Base-by-base conservation (phyloP, 1,140 invertebrate genomes). In the Panagrolaimus sp. region DNA sequence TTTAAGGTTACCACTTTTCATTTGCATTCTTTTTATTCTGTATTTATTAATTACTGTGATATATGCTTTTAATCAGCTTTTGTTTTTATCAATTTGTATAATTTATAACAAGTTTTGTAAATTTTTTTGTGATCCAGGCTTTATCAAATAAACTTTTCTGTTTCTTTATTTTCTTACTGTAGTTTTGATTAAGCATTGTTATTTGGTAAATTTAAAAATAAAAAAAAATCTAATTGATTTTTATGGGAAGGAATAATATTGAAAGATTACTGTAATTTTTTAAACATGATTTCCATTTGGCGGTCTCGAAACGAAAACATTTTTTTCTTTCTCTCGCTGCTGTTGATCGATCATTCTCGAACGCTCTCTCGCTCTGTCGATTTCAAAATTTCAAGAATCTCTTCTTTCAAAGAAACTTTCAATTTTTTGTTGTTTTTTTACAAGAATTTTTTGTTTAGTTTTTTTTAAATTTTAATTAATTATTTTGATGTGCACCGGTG, bases 241-340 rank as follows among this genome's bases (percentile, higher is more conserved):
- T 52, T 15, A 5, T 46, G 45, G 4, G 5, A 21, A 21, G 15
- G 9, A 52, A 52, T 21, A 52, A n/a, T 52, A 24, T 52, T 47
- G 21, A 52, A 52, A 52, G 15, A n/a, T 1, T 47, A 17, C 1
- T 4, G 1, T 17, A 1, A 2, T 17, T 14, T 17, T 15, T 47
- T 14, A 14, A 47, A 14, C 46, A 47, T 1, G n/a, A n/a, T n/a
- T n/a, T n/a, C 1, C 46, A 47, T 15, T n/a, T n/a, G n/a, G n/a
- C n/a, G n/a, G n/a, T 52, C n/a, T 52, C 48, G 17, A 52, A 24
- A 52, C 48, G 14, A 24, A 46, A 46, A n/a, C 15, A 52, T 9
- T 52, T 24, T 52, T 14, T n/a, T 52, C n/a, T 52, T 52, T 52
- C 26, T 52, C 48, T 21, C 48, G 48, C 26, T 24, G n/a, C n/a